phyloP scores from a whole-genome alignment of 2,113 vertebrate genomes.

The Lonchura striata region DNA sequence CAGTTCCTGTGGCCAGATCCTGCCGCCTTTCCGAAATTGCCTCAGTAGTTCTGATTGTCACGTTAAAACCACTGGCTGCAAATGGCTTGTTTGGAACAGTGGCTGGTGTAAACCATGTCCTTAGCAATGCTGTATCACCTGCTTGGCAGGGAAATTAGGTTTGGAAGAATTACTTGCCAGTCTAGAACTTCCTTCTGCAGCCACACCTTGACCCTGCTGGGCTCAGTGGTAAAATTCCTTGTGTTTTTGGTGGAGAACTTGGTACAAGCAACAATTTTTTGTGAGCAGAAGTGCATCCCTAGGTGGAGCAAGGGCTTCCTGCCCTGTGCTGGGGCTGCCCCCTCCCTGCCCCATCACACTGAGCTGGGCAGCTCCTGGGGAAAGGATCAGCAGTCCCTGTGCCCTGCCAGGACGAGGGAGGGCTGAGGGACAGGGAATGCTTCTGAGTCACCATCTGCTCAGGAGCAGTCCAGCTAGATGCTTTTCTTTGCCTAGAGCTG shows the following conservation, averaged over 20 bases:
- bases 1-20: neutral
- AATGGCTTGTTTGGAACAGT: neutral
- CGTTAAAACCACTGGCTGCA: neutral
- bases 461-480: neutral
- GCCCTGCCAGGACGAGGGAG: neutral
- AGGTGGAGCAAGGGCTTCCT: fast-evolving
- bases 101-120: fast-evolving
- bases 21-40: neutral
- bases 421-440: neutral
- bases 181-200: neutral
- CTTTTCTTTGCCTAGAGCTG: slow-evolving; percentile 16
- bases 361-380: neutral
- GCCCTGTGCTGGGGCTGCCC: neutral
- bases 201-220: neutral
- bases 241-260: neutral
- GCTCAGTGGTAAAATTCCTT: neutral
- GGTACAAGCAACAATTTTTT: neutral
- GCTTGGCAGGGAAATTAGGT: neutral
- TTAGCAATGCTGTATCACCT: neutral
- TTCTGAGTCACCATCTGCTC: neutral
- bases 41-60: neutral
- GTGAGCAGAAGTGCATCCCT: neutral
- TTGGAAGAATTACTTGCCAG: neutral
- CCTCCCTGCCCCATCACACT: neutral
- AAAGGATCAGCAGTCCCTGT: neutral